phyloP scores from a whole-genome alignment of 2,113 vertebrate genomes.

The Notechis scutatus region DNA sequence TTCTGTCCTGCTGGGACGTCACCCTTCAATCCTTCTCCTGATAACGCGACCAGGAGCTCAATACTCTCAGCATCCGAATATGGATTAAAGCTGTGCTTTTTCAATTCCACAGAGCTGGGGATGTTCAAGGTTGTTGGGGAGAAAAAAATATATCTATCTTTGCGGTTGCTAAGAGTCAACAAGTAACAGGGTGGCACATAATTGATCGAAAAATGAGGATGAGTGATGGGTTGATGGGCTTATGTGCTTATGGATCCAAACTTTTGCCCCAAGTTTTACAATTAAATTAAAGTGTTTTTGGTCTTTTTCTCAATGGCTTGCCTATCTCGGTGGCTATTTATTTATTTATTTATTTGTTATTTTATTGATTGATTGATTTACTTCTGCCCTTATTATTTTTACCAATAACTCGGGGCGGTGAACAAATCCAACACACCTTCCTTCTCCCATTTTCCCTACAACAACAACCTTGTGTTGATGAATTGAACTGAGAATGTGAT shows the following conservation, averaged over 20 bases:
- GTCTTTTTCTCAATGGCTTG: neutral
- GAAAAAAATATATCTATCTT: neutral
- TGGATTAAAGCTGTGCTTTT: neutral
- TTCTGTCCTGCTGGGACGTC: neutral
- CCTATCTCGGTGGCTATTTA: neutral
- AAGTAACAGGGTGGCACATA: neutral
- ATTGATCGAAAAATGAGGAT: neutral
- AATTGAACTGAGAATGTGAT: neutral
- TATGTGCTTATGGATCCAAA: neutral
- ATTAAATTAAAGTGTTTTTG: neutral
- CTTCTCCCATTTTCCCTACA: neutral
- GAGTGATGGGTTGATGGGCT: neutral
- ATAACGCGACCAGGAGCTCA: neutral
- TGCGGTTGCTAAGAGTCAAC: neutral
- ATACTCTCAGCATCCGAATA: neutral
- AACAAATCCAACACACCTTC: neutral
- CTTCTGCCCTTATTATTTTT: neutral
- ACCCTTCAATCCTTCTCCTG: neutral
- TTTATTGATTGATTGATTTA: neutral
- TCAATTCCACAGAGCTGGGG: neutral
- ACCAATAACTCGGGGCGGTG: neutral
- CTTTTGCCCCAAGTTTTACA: neutral
- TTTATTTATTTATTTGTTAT: neutral
- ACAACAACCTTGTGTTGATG: neutral
- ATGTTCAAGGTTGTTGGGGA: neutral